Evolutionary conservation across 2,113 vertebrate genomes (phyloP).

Genomic region (Proteles cristata): DNA sequence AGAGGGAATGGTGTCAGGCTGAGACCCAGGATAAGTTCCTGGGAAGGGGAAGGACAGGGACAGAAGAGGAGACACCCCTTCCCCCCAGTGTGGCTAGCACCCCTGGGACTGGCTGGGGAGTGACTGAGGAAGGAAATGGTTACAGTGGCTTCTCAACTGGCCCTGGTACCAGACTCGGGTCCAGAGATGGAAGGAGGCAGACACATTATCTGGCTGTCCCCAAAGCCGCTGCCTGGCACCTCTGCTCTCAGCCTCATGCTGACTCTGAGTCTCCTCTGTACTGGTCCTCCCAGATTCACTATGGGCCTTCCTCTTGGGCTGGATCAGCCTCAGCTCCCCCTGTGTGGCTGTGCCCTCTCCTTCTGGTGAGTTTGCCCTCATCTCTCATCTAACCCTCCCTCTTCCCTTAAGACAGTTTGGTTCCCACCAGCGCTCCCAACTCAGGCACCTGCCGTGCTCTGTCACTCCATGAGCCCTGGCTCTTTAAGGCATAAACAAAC

Average conservation of each 20-base stretch:
- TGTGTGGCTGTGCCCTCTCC: background rate
- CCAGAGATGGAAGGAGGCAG: background rate
- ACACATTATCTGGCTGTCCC: background rate
- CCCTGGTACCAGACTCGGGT: background rate
- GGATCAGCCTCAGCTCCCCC: background rate
- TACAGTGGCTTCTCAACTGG: conserved; percentile 56
- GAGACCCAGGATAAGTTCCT: background rate
- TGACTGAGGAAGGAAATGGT: conserved; percentile 76
- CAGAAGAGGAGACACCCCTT: background rate
- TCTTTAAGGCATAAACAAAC: conserved; percentile 48
- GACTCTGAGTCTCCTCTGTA: conserved; percentile 83
- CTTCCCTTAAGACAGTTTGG: background rate
- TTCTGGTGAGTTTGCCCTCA: background rate
- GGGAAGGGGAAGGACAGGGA: background rate
- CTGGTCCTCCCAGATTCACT: background rate
- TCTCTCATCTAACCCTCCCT: background rate
- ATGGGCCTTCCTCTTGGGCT: background rate
- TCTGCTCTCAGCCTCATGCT: conserved; percentile 89
- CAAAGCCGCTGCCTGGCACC: background rate
- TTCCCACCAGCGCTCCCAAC: background rate
- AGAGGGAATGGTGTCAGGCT: background rate
- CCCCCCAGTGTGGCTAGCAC: conserved; percentile 83
- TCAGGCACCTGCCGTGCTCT: background rate
- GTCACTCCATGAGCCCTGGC: background rate
- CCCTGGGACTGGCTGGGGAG: conserved; percentile 85